Percentiles rank a stretch among this genome's conserved stretches.
Conservation (phyloP, 2,888 invertebrate genomes). For the Acleris literana region DNA sequence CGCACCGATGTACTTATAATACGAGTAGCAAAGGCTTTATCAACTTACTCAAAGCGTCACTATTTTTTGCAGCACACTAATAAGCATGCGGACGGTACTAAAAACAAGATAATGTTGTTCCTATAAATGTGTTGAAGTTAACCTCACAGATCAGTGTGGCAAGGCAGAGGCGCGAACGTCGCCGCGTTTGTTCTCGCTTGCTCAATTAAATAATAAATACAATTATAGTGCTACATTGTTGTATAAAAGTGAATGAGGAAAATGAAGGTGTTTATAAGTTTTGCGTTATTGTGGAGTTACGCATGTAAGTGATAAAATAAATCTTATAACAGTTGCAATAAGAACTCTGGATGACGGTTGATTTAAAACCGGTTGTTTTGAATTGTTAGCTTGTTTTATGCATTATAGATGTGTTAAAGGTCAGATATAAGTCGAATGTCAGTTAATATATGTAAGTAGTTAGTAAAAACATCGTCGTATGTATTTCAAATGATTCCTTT, state of each 20-base stretch:
- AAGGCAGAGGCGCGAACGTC: slow-evolving; percentile 50
- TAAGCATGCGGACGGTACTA: slow-evolving; percentile 53
- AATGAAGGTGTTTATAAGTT: slow-evolving; percentile 7
- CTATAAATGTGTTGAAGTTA: slow-evolving; percentile 66
- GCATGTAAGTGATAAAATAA: slow-evolving; percentile 50
- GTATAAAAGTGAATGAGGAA: no score
- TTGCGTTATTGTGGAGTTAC: slow-evolving; percentile 50
- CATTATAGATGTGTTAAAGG: no score
- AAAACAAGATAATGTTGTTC: slow-evolving; percentile 57
- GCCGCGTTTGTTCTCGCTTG: slow-evolving; percentile 36
- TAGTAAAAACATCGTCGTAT: not conserved
- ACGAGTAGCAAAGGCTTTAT: no score
- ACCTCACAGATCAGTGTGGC: slow-evolving; percentile 74
- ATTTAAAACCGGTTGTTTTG: no score
- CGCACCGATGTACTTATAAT: no score
- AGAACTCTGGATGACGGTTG: no score
- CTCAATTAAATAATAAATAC: slow-evolving; percentile 1
- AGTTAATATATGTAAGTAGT: no score
- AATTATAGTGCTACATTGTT: no score
- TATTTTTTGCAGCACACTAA: slow-evolving; percentile 1
- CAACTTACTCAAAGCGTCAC: no score
- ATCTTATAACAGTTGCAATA: no score
- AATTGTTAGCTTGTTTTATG: no score
- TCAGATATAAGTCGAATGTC: no score
- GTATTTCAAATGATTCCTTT: not conserved